A percentile compares a stretch with the other conserved stretches of the same genome.
phyloP scores from a whole-genome alignment of 1,140 invertebrate genomes.

The Drosophila tani region DNA sequence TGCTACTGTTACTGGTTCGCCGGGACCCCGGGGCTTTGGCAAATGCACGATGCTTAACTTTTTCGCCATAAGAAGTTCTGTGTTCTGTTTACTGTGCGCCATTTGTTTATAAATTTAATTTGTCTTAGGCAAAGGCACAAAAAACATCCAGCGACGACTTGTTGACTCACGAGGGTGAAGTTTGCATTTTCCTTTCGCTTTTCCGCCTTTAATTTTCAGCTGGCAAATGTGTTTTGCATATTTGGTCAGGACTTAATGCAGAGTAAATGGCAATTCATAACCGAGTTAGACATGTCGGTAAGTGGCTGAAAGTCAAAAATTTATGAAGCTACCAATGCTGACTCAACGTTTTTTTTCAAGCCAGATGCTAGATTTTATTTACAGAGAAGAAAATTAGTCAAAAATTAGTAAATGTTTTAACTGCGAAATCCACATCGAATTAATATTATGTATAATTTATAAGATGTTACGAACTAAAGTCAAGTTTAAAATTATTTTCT shows the following conservation, averaged over 20 bases:
- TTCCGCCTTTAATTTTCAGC: conserved; percentile 41
- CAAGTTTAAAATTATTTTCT: neutral
- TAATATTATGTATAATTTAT: no score
- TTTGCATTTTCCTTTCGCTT: conserved; percentile 32
- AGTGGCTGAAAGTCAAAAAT: conserved; percentile 6
- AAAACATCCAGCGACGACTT: conserved; percentile 46
- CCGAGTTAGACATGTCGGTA: conserved; percentile 15
- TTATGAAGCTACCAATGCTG: conserved; percentile 35
- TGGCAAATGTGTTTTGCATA: conserved; percentile 63
- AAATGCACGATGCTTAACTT: conserved; percentile 60
- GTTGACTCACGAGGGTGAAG: conserved; percentile 47
- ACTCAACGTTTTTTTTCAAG: conserved; percentile 17
- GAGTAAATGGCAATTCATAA: conserved; percentile 43
- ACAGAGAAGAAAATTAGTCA: neutral
- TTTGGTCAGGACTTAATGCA: conserved; percentile 55
- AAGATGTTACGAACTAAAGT: neutral
- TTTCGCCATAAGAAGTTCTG: conserved; percentile 32
- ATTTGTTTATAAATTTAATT: conserved; percentile 83
- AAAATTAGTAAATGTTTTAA: no score
- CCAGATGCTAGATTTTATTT: neutral
- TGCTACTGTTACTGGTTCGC: conserved; percentile 13
- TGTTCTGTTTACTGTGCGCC: conserved; percentile 72
- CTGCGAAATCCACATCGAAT: no score
- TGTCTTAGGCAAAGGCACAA: conserved; percentile 54
- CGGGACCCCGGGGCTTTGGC: conserved; percentile 41